phyloP scores from a whole-genome alignment of 2,113 vertebrate genomes.

The Meriones unguiculatus region DNA sequence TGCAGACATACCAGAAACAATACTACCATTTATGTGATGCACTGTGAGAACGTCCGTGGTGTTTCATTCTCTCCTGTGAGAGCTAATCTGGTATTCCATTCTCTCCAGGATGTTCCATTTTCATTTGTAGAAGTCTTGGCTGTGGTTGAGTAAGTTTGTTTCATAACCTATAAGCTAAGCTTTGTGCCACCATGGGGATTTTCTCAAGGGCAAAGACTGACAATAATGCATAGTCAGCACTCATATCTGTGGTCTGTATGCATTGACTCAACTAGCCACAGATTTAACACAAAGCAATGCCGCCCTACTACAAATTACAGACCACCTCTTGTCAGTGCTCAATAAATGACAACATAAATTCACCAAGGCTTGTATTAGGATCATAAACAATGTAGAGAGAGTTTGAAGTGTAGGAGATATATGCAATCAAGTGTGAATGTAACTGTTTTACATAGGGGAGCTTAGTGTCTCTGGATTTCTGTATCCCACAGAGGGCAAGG shows the following conservation, averaged over 20 bases:
- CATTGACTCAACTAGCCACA: not conserved
- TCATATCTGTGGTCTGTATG: not conserved
- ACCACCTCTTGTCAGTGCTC: not conserved
- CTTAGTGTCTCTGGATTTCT: not conserved
- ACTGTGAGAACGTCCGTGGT: not conserved
- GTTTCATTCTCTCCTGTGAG: not conserved
- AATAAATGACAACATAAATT: not conserved
- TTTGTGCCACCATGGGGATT: not conserved
- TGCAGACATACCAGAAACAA: not conserved
- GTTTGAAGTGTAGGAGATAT: not conserved
- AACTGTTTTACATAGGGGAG: not conserved
- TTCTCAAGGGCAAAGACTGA: constrained; percentile 13
- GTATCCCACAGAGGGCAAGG: not conserved
- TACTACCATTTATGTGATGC: not conserved
- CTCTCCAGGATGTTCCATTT: not conserved
- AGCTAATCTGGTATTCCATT: not conserved
- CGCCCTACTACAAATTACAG: not conserved
- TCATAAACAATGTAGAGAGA: not conserved
- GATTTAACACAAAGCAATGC: not conserved
- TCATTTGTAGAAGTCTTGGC: not conserved
- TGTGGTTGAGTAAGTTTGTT: not conserved
- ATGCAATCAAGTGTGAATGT: not conserved
- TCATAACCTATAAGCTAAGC: not conserved
- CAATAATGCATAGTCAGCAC: not conserved
- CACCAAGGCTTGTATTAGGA: not conserved